A percentile compares a stretch with the other conserved stretches of the same genome.
phyloP scores from a whole-genome alignment of 2,113 vertebrate species.

The Rhinichthys klamathensis region DNA sequence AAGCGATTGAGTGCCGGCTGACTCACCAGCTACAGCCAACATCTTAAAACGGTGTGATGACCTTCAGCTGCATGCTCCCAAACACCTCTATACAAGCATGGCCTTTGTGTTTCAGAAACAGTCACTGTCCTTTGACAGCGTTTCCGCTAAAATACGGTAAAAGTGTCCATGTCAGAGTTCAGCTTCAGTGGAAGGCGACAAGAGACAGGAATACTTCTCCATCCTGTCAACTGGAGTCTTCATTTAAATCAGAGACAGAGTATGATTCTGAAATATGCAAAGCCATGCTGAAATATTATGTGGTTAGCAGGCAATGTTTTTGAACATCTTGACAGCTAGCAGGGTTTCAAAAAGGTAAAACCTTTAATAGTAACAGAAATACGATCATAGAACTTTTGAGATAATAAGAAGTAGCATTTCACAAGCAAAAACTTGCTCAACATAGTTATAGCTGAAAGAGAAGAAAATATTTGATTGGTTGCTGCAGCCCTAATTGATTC shows the following conservation, averaged over 20 bases:
- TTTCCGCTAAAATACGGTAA: background rate
- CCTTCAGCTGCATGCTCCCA: background rate
- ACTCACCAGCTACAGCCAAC: background rate
- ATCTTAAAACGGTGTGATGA: background rate
- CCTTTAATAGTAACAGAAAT: background rate
- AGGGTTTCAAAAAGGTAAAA: too few relatives aligned
- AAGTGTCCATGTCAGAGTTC: too few relatives aligned
- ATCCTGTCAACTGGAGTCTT: background rate
- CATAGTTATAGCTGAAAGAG: background rate
- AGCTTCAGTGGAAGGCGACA: background rate
- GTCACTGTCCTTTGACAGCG: background rate
- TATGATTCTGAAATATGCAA: slow-evolving; percentile 2
- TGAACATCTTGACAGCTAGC: too few relatives aligned
- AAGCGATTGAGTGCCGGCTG: background rate
- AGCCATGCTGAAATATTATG: background rate
- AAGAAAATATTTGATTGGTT: background rate
- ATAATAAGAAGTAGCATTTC: background rate
- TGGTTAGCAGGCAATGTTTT: background rate
- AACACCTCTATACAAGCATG: background rate
- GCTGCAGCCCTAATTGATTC: too few relatives aligned
- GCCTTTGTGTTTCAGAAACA: background rate
- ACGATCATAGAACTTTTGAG: background rate
- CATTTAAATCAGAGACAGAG: background rate
- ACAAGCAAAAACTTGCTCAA: background rate
- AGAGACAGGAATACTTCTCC: background rate